These are phyloP conservation scores for Nasalis larvatus DNA, from an alignment of 2,113 vertebrate species.

Conservation along the genomic window DNA sequence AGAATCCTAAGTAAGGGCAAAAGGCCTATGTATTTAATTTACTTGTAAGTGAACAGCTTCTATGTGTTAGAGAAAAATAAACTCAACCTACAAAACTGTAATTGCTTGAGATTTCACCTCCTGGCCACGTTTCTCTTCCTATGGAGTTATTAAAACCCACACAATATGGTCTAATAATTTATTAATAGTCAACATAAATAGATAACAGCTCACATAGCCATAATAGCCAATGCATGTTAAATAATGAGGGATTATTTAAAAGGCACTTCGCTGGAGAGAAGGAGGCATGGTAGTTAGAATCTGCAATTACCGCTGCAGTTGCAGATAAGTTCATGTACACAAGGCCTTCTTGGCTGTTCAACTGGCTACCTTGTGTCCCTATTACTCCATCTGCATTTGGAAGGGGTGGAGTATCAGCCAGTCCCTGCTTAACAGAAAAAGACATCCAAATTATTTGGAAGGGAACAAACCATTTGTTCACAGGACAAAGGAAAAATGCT, in stretches of 20 bases:
- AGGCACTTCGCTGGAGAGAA: background rate
- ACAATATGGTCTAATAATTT: constrained; percentile 78
- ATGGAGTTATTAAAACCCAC: constrained; percentile 79
- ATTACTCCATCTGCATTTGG: background rate
- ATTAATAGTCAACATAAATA: constrained; percentile 80
- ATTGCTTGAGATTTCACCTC: constrained; percentile 76
- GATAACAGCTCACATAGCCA: constrained; percentile 68
- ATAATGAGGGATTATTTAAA: constrained; percentile 61
- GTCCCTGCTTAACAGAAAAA: background rate
- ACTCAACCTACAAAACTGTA: constrained; percentile 64
- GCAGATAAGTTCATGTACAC: background rate
- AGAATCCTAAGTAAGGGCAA: constrained; percentile 47
- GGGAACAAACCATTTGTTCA: background rate
- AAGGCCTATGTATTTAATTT: constrained; percentile 51
- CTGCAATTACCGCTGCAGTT: background rate
- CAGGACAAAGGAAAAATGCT: background rate
- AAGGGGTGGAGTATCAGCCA: background rate
- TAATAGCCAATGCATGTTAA: constrained; percentile 52
- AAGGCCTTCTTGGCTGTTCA: background rate
- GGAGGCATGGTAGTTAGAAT: background rate
- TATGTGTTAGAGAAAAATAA: constrained; percentile 35
- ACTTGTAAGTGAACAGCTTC: constrained; percentile 51
- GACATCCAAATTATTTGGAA: background rate
- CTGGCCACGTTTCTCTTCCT: constrained; percentile 69
- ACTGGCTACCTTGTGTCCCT: background rate